phyloP scores from a whole-genome alignment of 2,113 vertebrate genomes.

The Mugil cephalus region DNA sequence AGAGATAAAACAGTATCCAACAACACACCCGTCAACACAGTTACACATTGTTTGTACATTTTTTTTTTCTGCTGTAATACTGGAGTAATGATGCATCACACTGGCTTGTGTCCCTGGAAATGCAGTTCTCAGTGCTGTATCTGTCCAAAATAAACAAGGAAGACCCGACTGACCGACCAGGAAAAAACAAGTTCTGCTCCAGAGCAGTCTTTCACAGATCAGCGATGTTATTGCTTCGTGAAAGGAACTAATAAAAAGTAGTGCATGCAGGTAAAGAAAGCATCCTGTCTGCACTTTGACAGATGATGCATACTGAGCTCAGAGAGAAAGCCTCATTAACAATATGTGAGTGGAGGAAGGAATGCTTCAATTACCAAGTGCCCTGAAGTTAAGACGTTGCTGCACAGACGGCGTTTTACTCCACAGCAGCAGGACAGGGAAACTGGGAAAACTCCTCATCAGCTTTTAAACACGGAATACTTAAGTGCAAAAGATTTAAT shows the following conservation, averaged over 20 bases:
- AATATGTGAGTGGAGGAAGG: not conserved
- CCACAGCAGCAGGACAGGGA: conserved; percentile 28
- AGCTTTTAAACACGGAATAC: conserved; percentile 1
- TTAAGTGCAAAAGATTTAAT: not conserved
- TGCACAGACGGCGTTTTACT: conserved; percentile 33
- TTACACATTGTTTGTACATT: conserved; percentile 20
- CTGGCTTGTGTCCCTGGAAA: not conserved
- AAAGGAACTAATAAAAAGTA: conserved; percentile 17
- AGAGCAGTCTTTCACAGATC: not conserved
- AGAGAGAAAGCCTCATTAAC: conserved; percentile 19
- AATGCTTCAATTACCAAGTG: not conserved
- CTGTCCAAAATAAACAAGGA: conserved; percentile 37
- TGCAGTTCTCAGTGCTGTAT: conserved; percentile 29
- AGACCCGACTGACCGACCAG: conserved; percentile 19
- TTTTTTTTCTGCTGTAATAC: conserved; percentile 37
- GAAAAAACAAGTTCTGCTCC: conserved; percentile 23
- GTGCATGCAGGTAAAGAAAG: not conserved
- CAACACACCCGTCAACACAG: conserved; percentile 12
- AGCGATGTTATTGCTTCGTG: conserved; percentile 31
- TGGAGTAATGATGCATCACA: conserved; percentile 6
- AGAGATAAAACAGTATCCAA: conserved; percentile 4
- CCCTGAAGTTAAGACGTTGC: conserved; percentile 1
- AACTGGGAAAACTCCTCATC: not conserved
- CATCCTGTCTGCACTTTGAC: not conserved
- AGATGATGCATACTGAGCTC: not conserved